Evolutionary conservation across 2,888 invertebrate genomes (phyloP).

Genomic region (Drosophila phalerata): DNA sequence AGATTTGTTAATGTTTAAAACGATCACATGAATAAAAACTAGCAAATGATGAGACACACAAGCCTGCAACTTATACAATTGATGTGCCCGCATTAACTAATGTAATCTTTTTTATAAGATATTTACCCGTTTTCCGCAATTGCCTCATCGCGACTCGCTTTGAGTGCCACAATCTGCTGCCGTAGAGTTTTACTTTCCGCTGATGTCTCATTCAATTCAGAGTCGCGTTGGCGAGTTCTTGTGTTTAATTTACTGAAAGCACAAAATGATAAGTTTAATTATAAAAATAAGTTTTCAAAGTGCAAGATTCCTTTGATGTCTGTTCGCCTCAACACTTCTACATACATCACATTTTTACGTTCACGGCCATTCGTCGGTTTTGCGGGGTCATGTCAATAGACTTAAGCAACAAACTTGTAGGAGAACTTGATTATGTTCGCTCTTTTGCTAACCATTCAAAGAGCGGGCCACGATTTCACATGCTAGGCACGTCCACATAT

Average conservation of each 20-base stretch:
- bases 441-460: slow-evolving; percentile 17
- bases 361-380: slow-evolving; percentile 17
- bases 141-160: slow-evolving; percentile 83
- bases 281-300: background rate
- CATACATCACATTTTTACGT: slow-evolving; percentile 8
- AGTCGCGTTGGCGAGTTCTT: slow-evolving; percentile 80
- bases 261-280: slow-evolving; percentile 1
- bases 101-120: slow-evolving; percentile 37
- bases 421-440: slow-evolving; percentile 21
- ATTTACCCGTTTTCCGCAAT: slow-evolving; percentile 84
- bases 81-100: slow-evolving; percentile 30
- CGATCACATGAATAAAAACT: slow-evolving; percentile 32
- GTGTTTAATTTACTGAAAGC: slow-evolving; percentile 73
- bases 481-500: slow-evolving; percentile 65
- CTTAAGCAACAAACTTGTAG: slow-evolving; percentile 27
- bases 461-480: slow-evolving; percentile 43
- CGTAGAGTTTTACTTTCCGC: slow-evolving; percentile 83
- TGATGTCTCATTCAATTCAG: slow-evolving; percentile 82
- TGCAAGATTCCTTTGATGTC: slow-evolving; percentile 6
- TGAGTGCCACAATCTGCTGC: slow-evolving; percentile 83
- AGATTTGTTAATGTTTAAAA: slow-evolving; percentile 4
- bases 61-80: slow-evolving; percentile 21
- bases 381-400: slow-evolving; percentile 40
- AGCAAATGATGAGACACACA: slow-evolving; percentile 30
- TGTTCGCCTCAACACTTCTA: background rate